phyloP scores from a whole-genome alignment of 2,797 vertebrate species.

The Antrozous pallidus region DNA sequence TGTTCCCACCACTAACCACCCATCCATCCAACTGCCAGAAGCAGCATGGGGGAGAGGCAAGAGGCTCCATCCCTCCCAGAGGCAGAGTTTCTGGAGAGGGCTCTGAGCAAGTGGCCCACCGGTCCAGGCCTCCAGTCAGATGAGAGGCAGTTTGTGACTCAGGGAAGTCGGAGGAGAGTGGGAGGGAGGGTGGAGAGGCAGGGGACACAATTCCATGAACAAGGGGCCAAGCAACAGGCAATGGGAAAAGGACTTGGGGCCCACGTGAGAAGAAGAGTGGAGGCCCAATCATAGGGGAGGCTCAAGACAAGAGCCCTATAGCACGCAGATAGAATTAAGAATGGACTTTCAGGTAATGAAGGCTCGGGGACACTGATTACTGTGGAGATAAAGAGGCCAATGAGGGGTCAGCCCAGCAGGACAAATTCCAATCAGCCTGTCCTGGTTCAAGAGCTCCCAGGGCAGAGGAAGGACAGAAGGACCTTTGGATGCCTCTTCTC shows the following conservation, averaged over 20 bases:
- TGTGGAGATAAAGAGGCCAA: not conserved
- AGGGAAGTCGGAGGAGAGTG: not conserved
- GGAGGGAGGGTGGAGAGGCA: not conserved
- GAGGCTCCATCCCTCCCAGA: not conserved
- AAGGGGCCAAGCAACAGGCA: not conserved
- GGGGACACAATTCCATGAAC: not conserved
- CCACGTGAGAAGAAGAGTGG: not conserved
- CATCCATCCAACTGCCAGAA: not conserved
- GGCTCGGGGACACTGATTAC: not conserved
- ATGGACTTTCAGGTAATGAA: not conserved
- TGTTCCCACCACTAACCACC: not conserved
- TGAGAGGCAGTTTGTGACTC: not conserved
- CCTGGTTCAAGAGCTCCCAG: not conserved
- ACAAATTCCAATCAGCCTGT: not conserved
- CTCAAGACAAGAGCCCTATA: not conserved
- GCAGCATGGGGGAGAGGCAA: too few species aligned
- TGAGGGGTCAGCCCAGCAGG: not conserved
- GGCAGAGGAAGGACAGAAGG: not conserved
- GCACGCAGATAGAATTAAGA: not conserved
- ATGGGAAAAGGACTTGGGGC: not conserved
- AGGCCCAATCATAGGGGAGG: not conserved
- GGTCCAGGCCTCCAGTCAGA: not conserved
- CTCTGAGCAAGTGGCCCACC: not conserved
- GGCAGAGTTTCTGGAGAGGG: not conserved
- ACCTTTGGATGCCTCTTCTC: not conserved